Conservation (phyloP, 2,888 invertebrate genomes). For the Osmoderma eremita region DNA sequence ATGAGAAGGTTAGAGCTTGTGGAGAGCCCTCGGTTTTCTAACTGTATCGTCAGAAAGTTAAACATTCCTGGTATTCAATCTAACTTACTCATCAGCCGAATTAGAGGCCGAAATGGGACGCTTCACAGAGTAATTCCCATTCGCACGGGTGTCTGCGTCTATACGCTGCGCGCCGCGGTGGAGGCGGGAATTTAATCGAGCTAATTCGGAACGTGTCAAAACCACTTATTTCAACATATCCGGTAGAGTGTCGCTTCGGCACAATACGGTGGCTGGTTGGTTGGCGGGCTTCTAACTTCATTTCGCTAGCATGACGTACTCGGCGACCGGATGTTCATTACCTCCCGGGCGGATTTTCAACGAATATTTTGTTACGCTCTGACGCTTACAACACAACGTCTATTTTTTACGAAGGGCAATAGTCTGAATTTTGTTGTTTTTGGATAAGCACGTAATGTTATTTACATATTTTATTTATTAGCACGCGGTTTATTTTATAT, state of each 20-base stretch:
- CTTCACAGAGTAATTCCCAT: neutral
- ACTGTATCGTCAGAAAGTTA: neutral
- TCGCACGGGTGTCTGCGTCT: neutral
- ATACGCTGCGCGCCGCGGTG: slow-evolving; percentile 4
- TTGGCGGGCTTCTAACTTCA: slow-evolving; percentile 2
- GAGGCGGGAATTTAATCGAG: slow-evolving; percentile 17
- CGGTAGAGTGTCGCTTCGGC: slow-evolving; percentile 16
- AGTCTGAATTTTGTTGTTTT: no score
- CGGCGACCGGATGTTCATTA: neutral
- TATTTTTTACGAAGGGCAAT: no score
- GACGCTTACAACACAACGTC: no score
- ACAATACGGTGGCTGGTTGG: slow-evolving; percentile 14
- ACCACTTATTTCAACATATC: slow-evolving; percentile 28
- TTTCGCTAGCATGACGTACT: neutral
- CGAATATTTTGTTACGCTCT: no score
- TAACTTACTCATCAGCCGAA: neutral
- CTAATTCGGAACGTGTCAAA: slow-evolving; percentile 22
- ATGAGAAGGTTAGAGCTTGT: no score
- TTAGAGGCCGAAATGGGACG: slow-evolving; percentile 10
- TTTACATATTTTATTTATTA: no score
- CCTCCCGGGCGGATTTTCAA: neutral
- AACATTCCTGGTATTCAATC: slow-evolving; percentile 1
- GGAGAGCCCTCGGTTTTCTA: no score
- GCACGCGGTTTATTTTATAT: no score
- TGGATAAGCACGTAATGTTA: no score